Conservation (phyloP, 2,888 invertebrate genomes). For the Sphecodes monilicornis region DNA sequence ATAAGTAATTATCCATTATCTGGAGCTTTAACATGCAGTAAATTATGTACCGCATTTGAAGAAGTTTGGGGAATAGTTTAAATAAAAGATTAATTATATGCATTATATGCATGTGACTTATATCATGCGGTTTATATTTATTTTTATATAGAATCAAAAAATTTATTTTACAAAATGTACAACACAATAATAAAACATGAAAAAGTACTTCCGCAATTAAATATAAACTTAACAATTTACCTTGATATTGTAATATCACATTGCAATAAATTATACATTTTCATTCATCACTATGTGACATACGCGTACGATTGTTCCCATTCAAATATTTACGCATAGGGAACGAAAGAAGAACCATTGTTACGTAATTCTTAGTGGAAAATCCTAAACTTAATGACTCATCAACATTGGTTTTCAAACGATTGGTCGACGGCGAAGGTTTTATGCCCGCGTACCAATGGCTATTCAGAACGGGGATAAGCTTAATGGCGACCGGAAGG, state of each 20-base stretch:
- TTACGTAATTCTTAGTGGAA: constrained; percentile 44
- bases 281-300: neutral
- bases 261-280: neutral
- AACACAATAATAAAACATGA: constrained; percentile 5
- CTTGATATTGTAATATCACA: neutral
- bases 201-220: neutral
- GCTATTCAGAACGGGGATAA: constrained; percentile 28
- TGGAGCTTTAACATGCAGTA: constrained; percentile 97
- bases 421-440: constrained; percentile 66
- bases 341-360: constrained; percentile 9
- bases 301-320: neutral
- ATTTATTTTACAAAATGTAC: neutral
- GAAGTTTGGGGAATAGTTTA: constrained; percentile 92
- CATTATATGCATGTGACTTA: neutral
- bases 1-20: constrained; percentile 98
- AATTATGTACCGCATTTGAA: constrained; percentile 97
- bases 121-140: constrained; percentile 3
- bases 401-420: constrained; percentile 65
- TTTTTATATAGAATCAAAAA: constrained; percentile 24
- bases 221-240: neutral
- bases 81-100: constrained; percentile 14
- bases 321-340: neutral
- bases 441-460: constrained; percentile 59
- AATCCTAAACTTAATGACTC: constrained; percentile 69
- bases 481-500: constrained; percentile 63